Base-by-base conservation (phyloP, 92 coral and sea anemone genomes). In the Actinernus sp. region DNA sequence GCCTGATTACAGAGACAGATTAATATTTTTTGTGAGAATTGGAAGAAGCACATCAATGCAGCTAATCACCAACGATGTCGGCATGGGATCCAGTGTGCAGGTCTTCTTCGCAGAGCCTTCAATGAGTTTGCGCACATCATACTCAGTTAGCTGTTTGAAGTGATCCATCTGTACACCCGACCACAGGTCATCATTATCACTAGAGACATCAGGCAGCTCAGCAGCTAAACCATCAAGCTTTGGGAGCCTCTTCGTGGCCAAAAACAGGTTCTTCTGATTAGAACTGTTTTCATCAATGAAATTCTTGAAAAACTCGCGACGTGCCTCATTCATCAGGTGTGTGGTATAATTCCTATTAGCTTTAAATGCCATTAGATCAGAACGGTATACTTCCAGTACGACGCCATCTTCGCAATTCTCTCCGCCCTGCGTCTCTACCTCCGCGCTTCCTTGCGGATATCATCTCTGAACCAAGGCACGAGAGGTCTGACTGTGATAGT, bases 391-490 rank as follows among this genome's bases (percentile, higher is more conserved):
- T n/a, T n/a, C n/a, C n/a, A n/a, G n/a, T n/a, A n/a, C n/a, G n/a
- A n/a, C n/a, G n/a, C n/a, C n/a, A n/a, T n/a, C n/a, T n/a, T n/a
- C n/a, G n/a, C n/a, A n/a, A n/a, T n/a, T n/a, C n/a, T 60, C 36
- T 60, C 80, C 32, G 63, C 80, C 49, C 50, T 73, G 48, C 80
- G 47, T 26, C 68, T 61, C 40, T 60, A 59, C 26, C 83, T 74
- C 53, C 66, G 51, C 19, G 83, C 83, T 25, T 63, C 49, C 60
- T 31, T 53, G 20, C n/a, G n/a, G n/a, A 75, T 65, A 1, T 64
- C 74, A 7, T 75, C 74, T 52, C 51, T 44, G 31, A 74, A 74
- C 82, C 82, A 63, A 23, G 73, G 64, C n/a, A 63, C 55, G 29
- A 61, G 57, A 54, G 65, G 34, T 47, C 83, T 41, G 31, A 22